Percentiles rank a stretch among this genome's conserved stretches.
Evolutionary conservation across 2,888 invertebrate genomes (phyloP).

Genomic region (Epiblema foenella): DNA sequence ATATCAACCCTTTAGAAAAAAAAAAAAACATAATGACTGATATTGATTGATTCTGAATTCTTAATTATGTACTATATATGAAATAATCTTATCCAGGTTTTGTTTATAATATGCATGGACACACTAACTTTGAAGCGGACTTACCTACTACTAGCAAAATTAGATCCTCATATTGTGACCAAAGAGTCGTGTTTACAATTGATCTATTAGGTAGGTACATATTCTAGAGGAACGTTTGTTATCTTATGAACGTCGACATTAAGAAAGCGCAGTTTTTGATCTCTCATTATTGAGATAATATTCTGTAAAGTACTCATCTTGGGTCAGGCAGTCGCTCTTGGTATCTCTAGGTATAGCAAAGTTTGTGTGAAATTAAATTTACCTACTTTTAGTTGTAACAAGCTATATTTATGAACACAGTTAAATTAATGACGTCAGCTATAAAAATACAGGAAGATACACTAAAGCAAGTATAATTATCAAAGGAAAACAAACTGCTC

Average conservation of each 20-base stretch:
- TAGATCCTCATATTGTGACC: not conserved
- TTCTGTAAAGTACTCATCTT: too few relatives aligned
- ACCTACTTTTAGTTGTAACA: too few relatives aligned
- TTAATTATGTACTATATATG: not conserved
- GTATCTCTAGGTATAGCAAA: too few relatives aligned
- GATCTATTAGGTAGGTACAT: not conserved
- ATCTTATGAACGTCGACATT: not conserved
- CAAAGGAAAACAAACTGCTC: too few relatives aligned
- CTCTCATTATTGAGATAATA: not conserved
- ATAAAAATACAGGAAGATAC: too few relatives aligned
- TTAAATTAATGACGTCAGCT: too few relatives aligned
- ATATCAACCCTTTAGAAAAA: not conserved
- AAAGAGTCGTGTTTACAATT: not conserved
- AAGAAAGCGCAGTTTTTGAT: not conserved
- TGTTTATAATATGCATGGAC: slow-evolving; percentile 31
- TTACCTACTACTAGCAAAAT: not conserved
- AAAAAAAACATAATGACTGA: too few relatives aligned
- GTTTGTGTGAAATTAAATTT: too few relatives aligned
- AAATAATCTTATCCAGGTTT: slow-evolving; percentile 2
- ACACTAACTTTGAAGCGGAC: slow-evolving; percentile 2
- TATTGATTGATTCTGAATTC: too few relatives aligned
- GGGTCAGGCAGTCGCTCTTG: too few relatives aligned
- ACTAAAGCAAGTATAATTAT: too few relatives aligned
- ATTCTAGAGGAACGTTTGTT: not conserved
- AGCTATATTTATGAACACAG: too few relatives aligned